Base-by-base conservation (phyloP, 2,888 invertebrate genomes). In the Pollenia labialis region DNA sequence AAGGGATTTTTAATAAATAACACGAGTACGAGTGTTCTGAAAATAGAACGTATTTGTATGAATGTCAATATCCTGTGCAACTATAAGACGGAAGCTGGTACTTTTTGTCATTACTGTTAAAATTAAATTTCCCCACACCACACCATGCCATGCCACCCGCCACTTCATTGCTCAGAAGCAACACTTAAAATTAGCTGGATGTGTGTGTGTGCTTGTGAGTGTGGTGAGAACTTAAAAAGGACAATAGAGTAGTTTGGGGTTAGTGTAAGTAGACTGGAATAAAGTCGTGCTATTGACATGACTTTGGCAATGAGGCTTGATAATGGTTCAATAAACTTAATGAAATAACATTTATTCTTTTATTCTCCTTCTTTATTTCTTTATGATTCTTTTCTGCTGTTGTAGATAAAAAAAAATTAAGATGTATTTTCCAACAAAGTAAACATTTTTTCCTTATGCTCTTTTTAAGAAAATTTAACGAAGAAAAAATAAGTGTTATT, bases 311-410 rank as follows among this genome's bases (percentile, higher is more conserved):
- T 83, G 86, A 76, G 86, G 86, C 86, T 76, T 83, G 71, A 86
- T 80, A 83, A 86, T 83, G 86, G 86, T 86, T 86, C 86, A 86
- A 86, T 86, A 86, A 86, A 86, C 86, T 80, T 76, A 86, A 86
- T 86, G 79, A 86, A 80, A 83, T 86, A 83, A 86, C 71, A 83
- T 86, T 79, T 80, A 42, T 42, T 74, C 40, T 62, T 77, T 56
- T 44, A 48, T 64, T 46, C 40, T 46, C 18, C 16, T 23, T 32
- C 8, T 56, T 69, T n/a, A 40, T 52, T 42, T 62, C 12, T 9
- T 1, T 32, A 32, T 18, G 18, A 56, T 23, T 56, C 44, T 58
- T 68, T 40, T 40, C 32, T 52, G n/a, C 18, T 14, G 16, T 46
- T 10, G 54, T 16, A 32, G 66, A 68, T 66, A 58, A 66, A 50